Evolutionary conservation across 2,113 vertebrate genomes (phyloP).

Genomic region (Microcebus murinus): DNA sequence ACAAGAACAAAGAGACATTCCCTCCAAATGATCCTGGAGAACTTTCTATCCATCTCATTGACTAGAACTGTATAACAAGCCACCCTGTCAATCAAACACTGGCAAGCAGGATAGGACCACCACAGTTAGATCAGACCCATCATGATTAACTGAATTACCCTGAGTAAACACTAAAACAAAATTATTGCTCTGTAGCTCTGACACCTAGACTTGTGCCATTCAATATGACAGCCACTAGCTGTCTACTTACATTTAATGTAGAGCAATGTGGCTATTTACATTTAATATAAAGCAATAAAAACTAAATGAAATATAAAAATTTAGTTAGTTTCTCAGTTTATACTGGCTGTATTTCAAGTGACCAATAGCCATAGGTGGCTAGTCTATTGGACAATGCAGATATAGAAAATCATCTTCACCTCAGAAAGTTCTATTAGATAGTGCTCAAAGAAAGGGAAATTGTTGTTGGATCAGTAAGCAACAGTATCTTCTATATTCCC

Average conservation of each 20-base stretch:
- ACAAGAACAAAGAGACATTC: background rate
- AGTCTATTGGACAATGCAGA: background rate
- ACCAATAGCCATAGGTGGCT: background rate
- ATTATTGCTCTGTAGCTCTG: background rate
- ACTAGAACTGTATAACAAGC: background rate
- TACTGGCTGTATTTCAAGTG: background rate
- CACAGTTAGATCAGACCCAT: background rate
- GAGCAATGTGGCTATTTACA: background rate
- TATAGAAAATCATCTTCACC: background rate
- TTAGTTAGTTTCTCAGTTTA: background rate
- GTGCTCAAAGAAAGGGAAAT: background rate
- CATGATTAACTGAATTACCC: background rate
- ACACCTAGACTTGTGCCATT: background rate
- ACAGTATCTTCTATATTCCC: background rate
- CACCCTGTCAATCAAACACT: background rate
- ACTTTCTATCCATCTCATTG: background rate
- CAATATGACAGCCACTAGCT: background rate
- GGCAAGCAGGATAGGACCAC: background rate
- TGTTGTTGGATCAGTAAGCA: background rate
- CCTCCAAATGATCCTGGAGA: background rate
- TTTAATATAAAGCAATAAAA: background rate
- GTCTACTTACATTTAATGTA: background rate
- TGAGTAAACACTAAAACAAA: background rate
- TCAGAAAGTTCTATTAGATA: background rate
- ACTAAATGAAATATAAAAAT: background rate